Conservation (phyloP, 92 coral and sea anemone genomes). For the Actinostola sp. region DNA sequence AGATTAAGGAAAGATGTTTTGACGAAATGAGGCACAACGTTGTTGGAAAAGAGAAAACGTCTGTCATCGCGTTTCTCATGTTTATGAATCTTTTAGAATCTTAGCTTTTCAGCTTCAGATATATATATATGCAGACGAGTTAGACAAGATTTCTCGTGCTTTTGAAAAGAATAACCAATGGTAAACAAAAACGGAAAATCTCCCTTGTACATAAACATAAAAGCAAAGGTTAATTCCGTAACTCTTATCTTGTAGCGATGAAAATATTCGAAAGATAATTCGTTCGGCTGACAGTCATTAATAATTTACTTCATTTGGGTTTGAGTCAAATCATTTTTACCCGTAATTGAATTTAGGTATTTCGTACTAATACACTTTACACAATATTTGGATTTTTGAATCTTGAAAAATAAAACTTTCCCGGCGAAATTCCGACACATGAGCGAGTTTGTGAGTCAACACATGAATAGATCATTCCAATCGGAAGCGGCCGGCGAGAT, state of each 20-base stretch:
- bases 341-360: slow-evolving; percentile 37
- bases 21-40: too few relatives aligned
- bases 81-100: slow-evolving; percentile 7
- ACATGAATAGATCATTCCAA: too few relatives aligned
- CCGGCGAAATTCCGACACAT: neutral
- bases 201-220: neutral
- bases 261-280: neutral
- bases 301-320: slow-evolving; percentile 32
- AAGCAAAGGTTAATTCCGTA: slow-evolving; percentile 5
- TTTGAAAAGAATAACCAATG: neutral
- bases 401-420: neutral
- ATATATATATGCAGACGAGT: neutral
- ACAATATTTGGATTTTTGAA: neutral
- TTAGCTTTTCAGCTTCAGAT: neutral
- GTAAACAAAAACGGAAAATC: neutral
- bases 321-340: slow-evolving; percentile 27
- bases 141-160: neutral
- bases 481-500: too few relatives aligned
- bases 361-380: neutral
- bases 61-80: neutral
- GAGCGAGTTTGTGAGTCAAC: neutral
- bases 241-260: neutral
- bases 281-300: slow-evolving; percentile 18
- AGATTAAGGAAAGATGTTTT: neutral
- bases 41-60: too few relatives aligned